Evolutionary conservation across 2,113 vertebrate species (phyloP).

Genomic region (Sarotherodon lohbergeri): DNA sequence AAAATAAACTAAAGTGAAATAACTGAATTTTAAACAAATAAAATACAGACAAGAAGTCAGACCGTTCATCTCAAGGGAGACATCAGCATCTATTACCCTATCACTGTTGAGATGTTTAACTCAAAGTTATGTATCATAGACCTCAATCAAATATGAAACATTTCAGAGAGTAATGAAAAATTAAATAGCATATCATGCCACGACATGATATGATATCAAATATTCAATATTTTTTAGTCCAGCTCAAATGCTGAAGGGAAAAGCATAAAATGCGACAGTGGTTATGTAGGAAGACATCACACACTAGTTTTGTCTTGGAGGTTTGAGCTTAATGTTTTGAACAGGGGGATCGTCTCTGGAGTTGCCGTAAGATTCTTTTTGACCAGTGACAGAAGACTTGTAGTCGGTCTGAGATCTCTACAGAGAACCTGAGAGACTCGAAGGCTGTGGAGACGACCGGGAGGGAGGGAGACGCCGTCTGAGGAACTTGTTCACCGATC

Average conservation of each 20-base stretch:
- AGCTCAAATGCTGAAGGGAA: background rate
- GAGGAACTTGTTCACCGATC: background rate
- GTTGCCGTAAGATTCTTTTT: background rate
- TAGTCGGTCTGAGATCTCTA: conserved; percentile 36
- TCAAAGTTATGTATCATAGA: fast-evolving
- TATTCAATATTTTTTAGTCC: background rate
- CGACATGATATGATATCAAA: fast-evolving
- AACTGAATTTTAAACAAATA: background rate
- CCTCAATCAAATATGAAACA: fast-evolving
- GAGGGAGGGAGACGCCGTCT: background rate
- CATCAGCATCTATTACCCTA: background rate
- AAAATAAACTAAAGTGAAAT: background rate
- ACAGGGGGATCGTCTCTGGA: background rate
- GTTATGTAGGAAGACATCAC: background rate
- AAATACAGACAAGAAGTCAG: background rate
- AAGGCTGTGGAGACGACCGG: conserved; percentile 27
- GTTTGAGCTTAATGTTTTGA: background rate
- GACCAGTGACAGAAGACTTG: conserved; percentile 36
- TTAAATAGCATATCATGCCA: background rate
- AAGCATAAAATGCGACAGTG: background rate
- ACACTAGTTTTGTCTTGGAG: background rate
- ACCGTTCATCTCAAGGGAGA: background rate
- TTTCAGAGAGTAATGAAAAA: background rate
- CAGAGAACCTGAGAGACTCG: conserved; percentile 18
- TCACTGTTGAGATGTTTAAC: background rate